Evolutionary conservation across 1,140 invertebrate species (phyloP).

Genomic region (Argopecten irradians): DNA sequence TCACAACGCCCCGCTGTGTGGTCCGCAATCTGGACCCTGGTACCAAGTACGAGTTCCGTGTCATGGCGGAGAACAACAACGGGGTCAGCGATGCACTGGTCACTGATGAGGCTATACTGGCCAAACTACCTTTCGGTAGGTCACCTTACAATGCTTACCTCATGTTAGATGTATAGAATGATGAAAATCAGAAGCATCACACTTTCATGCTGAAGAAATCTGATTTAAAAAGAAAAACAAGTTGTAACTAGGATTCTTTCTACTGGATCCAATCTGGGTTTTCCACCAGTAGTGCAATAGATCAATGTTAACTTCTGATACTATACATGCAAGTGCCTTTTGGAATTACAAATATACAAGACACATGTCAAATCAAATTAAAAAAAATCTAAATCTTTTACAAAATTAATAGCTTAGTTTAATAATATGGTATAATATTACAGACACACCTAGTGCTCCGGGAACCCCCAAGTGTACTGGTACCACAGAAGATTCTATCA

Average conservation of each 20-base stretch:
- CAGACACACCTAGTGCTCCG: slow-evolving; percentile 91
- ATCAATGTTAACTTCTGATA: too few relatives aligned
- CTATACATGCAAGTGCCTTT: too few relatives aligned
- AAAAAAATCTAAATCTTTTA: background rate
- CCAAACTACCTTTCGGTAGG: slow-evolving; percentile 95
- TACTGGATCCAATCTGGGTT: background rate
- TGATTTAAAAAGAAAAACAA: background rate
- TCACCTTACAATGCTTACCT: slow-evolving; percentile 63
- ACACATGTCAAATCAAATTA: background rate
- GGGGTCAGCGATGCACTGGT: slow-evolving; percentile 94
- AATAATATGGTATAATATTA: too few relatives aligned
- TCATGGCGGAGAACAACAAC: slow-evolving; percentile 98
- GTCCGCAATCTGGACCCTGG: slow-evolving; percentile 94
- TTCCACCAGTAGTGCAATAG: too few relatives aligned
- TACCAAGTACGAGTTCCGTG: slow-evolving; percentile 96
- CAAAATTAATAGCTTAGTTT: background rate
- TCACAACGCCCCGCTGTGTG: slow-evolving; percentile 90
- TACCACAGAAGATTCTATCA: slow-evolving; percentile 95
- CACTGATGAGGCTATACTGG: slow-evolving; percentile 92
- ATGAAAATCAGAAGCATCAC: too few relatives aligned
- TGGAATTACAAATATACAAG: background rate
- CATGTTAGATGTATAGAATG: too few relatives aligned
- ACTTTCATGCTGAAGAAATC: too few relatives aligned
- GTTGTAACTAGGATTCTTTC: background rate
- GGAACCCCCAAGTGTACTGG: slow-evolving; percentile 91